A percentile compares a stretch with the other conserved stretches of the same genome.
These are phyloP conservation scores for Agrilus mali DNA, from an alignment of 2,888 invertebrate species.

Conservation along the genomic window DNA sequence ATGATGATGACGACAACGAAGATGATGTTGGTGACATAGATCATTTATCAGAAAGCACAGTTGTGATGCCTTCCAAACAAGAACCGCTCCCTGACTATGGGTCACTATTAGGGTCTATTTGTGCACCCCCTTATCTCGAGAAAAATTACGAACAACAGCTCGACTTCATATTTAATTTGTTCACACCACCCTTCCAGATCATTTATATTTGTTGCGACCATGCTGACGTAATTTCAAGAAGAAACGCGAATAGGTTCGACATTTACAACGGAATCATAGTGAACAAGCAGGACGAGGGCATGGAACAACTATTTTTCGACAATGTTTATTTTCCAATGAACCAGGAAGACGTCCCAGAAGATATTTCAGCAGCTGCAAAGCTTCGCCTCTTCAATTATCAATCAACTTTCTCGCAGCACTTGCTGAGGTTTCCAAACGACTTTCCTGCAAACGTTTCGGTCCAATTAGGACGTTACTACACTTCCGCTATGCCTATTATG, in stretches of 20 bases:
- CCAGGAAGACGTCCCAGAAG: constrained; percentile 21
- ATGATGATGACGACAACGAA: constrained; percentile 20
- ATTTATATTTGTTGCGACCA: constrained; percentile 44
- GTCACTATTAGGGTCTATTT: constrained; percentile 14
- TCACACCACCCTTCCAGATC: constrained; percentile 32
- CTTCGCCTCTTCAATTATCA: constrained; percentile 12
- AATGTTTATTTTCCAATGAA: constrained; percentile 24
- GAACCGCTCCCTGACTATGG: constrained; percentile 18
- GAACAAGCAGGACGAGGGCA: constrained; percentile 22
- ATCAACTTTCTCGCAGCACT: constrained; percentile 31
- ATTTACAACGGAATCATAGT: constrained; percentile 21
- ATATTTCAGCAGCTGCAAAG: constrained; percentile 18
- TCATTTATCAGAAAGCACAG: constrained; percentile 6
- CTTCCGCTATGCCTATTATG: constrained; percentile 34
- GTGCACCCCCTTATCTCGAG: constrained; percentile 17
- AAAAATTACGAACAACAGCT: constrained; percentile 26
- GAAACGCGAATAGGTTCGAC: constrained; percentile 26
- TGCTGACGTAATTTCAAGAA: constrained; percentile 37
- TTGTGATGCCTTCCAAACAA: constrained; percentile 8
- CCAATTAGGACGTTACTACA: constrained; percentile 41
- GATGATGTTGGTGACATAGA: constrained; percentile 3
- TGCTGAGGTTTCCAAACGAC: constrained; percentile 37
- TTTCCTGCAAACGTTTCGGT: constrained; percentile 32
- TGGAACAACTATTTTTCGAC: constrained; percentile 33
- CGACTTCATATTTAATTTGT: constrained; percentile 24